Percentiles rank a stretch among this genome's conserved stretches.
phyloP scores from a whole-genome alignment of 2,797 vertebrate species.

The Platalea minor region DNA sequence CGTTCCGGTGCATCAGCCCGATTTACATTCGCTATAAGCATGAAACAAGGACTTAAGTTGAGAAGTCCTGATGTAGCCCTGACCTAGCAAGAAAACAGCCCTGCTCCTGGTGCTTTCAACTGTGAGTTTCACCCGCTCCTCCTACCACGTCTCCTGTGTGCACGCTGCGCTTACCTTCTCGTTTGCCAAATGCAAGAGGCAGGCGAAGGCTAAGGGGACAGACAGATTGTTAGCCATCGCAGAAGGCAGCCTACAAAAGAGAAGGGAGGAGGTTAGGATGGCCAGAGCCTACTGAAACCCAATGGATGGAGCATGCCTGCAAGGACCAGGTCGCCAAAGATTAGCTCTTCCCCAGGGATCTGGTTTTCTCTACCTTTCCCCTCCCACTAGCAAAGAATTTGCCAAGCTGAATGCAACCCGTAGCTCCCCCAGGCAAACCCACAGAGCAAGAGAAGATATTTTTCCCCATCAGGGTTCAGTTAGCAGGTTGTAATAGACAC shows the following conservation, averaged over 20 bases:
- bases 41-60: not conserved
- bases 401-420: not conserved
- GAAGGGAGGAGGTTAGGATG: not conserved
- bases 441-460: not conserved
- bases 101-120: no score
- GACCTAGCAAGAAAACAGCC: rapidly evolving
- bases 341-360: not conserved
- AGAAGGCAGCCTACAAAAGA: slow-evolving; percentile 80
- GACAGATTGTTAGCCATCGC: slow-evolving; percentile 90
- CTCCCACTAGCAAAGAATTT: not conserved
- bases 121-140: rapidly evolving
- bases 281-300: not conserved
- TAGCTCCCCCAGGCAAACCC: not conserved
- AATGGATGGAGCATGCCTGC: rapidly evolving
- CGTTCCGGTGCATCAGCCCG: no score
- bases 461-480: not conserved
- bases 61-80: not conserved
- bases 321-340: not conserved
- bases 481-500: not conserved
- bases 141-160: rapidly evolving
- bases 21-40: not conserved
- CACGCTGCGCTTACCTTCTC: slow-evolving; percentile 83
- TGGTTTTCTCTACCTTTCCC: not conserved
- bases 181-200: slow-evolving; percentile 91
- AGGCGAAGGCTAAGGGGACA: slow-evolving; percentile 87